Conservation (phyloP, 2,113 vertebrate genomes). For the Lycaon pictus region DNA sequence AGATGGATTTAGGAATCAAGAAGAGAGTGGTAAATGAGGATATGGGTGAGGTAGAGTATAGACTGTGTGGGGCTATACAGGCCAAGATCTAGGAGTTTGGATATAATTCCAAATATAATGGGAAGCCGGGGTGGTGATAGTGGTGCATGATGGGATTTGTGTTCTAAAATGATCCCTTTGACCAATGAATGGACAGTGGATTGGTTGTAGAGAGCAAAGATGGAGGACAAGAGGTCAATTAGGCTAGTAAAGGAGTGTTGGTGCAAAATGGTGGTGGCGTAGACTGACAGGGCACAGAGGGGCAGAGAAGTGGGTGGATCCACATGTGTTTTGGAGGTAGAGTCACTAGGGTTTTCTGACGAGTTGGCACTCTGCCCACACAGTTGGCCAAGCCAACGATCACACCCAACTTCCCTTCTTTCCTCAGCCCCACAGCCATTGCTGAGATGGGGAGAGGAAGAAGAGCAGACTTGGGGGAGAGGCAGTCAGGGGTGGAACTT, state of each 20-base stretch:
- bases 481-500: background rate
- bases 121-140: background rate
- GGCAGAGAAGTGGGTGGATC: background rate
- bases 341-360: background rate
- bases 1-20: background rate
- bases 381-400: background rate
- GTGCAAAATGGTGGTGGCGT: rapidly evolving
- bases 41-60: background rate
- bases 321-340: background rate
- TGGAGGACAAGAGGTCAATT: background rate
- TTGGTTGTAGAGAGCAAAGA: background rate
- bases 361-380: rapidly evolving
- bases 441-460: background rate
- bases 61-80: background rate
- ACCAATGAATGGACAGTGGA: background rate
- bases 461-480: background rate
- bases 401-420: background rate
- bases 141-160: background rate
- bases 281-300: rapidly evolving
- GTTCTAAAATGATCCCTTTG: background rate
- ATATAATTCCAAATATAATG: background rate
- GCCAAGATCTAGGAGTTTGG: background rate
- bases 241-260: background rate
- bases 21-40: background rate
- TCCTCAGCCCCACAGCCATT: background rate